phyloP scores from a whole-genome alignment of 2,797 vertebrate genomes.

The Bradypus variegatus region DNA sequence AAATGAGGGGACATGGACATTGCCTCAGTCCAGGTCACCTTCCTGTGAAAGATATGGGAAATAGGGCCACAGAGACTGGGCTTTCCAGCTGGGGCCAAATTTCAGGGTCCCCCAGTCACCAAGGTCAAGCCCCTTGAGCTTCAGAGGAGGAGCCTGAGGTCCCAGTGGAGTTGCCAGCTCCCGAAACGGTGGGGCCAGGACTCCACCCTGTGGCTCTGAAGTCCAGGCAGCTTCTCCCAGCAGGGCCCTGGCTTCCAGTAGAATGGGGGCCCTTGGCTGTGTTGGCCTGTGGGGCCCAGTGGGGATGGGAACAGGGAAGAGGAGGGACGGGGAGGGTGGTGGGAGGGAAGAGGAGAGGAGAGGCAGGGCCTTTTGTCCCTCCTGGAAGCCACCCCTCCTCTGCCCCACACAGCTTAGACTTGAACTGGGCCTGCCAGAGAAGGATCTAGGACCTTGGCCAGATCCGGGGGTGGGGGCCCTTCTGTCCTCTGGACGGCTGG shows the following conservation, averaged over 20 bases:
- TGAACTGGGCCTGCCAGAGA: not conserved
- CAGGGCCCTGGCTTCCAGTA: not conserved
- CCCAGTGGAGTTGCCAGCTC: not conserved
- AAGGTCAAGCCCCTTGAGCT: not conserved
- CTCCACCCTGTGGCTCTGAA: not conserved
- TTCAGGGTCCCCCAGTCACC: not conserved
- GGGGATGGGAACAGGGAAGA: not conserved
- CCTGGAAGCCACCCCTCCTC: not conserved
- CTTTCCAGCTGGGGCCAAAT: not conserved
- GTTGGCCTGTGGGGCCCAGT: too few species aligned
- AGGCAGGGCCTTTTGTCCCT: not conserved
- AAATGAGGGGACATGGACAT: rapidly evolving
- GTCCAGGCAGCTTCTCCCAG: not conserved
- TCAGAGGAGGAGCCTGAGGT: not conserved
- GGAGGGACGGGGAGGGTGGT: too few species aligned
- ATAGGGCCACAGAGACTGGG: not conserved
- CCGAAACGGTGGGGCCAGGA: not conserved
- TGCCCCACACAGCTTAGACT: not conserved
- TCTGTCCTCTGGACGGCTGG: not conserved
- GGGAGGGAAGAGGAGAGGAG: not conserved
- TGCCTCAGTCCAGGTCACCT: not conserved
- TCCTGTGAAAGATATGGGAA: not conserved
- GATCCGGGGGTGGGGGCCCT: too few species aligned
- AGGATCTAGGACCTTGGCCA: not conserved
- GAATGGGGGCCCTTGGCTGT: too few species aligned